A percentile compares a stretch with the other conserved stretches of the same genome.
phyloP scores from a whole-genome alignment of 2,888 invertebrate species.

The Eucriotettix oculatus region DNA sequence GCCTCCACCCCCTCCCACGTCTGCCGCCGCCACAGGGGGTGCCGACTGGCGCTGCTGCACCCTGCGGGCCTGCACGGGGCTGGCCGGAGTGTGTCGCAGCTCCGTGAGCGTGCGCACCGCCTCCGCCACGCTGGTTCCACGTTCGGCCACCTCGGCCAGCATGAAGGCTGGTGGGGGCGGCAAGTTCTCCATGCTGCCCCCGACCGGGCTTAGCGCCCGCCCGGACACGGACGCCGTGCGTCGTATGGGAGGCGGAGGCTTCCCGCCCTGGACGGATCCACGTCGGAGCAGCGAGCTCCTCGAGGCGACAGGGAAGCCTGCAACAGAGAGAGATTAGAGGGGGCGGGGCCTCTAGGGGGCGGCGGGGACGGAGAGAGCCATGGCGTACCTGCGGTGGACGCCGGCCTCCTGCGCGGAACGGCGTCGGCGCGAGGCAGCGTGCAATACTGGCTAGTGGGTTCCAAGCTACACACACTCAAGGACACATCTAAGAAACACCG shows the following conservation, averaged over 20 bases:
- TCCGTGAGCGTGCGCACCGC: constrained; percentile 74
- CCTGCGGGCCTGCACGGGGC: constrained; percentile 39
- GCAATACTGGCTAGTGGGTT: constrained; percentile 38
- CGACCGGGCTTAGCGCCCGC: constrained; percentile 8
- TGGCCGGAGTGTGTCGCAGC: constrained; percentile 71
- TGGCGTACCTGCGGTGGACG: constrained; percentile 41
- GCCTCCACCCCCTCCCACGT: background rate
- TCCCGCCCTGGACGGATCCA: constrained; percentile 29
- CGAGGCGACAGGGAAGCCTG: constrained; percentile 12
- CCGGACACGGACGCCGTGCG: constrained; percentile 53
- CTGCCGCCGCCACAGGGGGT: constrained; percentile 3
- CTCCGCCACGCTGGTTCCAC: constrained; percentile 53
- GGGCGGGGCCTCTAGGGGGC: too few species aligned
- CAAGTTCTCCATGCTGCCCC: constrained; percentile 35
- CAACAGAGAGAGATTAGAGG: background rate
- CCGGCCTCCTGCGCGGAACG: constrained; percentile 35
- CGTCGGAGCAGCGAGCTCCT: constrained; percentile 31
- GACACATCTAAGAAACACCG: constrained; percentile 17
- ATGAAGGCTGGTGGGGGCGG: constrained; percentile 67
- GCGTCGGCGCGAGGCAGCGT: constrained; percentile 34
- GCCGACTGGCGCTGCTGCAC: constrained; percentile 14
- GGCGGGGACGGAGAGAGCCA: too few species aligned
- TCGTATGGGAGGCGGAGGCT: constrained; percentile 71
- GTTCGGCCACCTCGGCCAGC: constrained; percentile 25
- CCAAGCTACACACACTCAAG: constrained; percentile 22